These are phyloP conservation scores for Venustoraphidia nigricollis DNA, from an alignment of 2,888 invertebrate genomes.

Conservation along the genomic window DNA sequence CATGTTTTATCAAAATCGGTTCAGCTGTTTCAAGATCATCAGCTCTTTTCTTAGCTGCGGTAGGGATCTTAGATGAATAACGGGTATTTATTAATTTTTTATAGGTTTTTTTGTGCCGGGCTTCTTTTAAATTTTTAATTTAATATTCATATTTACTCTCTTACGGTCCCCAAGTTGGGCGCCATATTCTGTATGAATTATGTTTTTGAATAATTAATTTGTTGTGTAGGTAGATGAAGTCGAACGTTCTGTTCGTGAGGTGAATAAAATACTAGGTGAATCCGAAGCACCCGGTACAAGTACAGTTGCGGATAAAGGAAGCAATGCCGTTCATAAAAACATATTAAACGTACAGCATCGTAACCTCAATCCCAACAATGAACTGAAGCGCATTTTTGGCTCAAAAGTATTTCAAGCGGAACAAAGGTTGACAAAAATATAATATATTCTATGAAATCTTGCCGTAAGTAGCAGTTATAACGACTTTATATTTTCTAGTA, in stretches of 20 bases:
- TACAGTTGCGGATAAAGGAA: conserved; percentile 12
- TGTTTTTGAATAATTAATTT: conserved; percentile 1
- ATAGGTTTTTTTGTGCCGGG: too few relatives aligned
- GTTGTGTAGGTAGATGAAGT: conserved; percentile 41
- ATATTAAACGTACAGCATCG: conserved; percentile 50
- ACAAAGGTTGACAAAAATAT: conserved; percentile 15
- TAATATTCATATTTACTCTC: too few relatives aligned
- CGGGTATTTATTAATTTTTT: too few relatives aligned
- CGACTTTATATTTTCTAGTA: conserved; percentile 22
- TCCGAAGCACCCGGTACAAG: conserved; percentile 19
- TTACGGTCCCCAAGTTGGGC: too few relatives aligned
- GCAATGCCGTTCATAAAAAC: conserved; percentile 26
- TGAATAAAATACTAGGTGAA: conserved; percentile 49
- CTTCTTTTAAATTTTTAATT: too few relatives aligned
- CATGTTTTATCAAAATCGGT: too few relatives aligned
- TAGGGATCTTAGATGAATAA: too few relatives aligned
- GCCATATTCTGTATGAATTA: too few relatives aligned
- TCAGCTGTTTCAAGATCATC: too few relatives aligned
- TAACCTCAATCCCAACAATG: conserved; percentile 64
- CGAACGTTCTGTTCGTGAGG: conserved; percentile 47
- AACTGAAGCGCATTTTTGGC: conserved; percentile 68
- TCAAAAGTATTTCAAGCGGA: conserved; percentile 59
- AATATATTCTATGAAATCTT: background rate
- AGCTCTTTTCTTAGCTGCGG: too few relatives aligned
- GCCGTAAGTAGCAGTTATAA: conserved; percentile 9